phyloP scores from a whole-genome alignment of 2,797 vertebrate genomes.

The Schizothorax lantsangensis region DNA sequence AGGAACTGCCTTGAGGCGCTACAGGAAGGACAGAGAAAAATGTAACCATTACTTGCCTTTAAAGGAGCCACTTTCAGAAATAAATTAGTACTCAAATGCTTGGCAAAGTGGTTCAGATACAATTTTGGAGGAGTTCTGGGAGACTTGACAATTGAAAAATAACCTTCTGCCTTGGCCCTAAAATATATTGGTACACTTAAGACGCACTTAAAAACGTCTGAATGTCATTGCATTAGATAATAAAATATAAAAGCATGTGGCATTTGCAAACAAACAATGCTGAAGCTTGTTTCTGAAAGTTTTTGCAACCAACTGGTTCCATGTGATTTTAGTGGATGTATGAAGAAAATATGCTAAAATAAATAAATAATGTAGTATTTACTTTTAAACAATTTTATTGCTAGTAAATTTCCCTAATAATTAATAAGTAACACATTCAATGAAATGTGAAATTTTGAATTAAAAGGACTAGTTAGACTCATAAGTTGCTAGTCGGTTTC shows the following conservation, averaged over 20 bases:
- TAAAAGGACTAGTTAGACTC: neutral
- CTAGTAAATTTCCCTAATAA: too few relatives aligned
- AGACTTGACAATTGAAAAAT: conserved; percentile 27
- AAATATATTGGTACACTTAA: neutral
- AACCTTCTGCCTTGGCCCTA: neutral
- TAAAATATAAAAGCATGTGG: neutral
- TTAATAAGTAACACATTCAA: too few relatives aligned
- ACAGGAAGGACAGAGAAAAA: conserved; percentile 53
- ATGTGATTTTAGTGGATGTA: neutral
- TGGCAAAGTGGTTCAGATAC: conserved; percentile 17
- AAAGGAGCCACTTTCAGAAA: conserved; percentile 49
- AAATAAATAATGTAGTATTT: too few relatives aligned
- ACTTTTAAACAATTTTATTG: too few relatives aligned
- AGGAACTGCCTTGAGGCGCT: conserved; percentile 47
- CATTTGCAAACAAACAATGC: neutral
- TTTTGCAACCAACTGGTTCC: neutral
- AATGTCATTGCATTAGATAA: neutral
- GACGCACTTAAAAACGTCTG: neutral
- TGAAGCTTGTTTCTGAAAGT: neutral
- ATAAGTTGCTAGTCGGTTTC: neutral
- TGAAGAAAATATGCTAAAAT: neutral
- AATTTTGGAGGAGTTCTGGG: conserved; percentile 4
- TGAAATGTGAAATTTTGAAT: neutral
- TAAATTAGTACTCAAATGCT: conserved; percentile 46
- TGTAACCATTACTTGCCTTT: conserved; percentile 50